Evolutionary conservation across 2,888 invertebrate genomes (phyloP).

Genomic region (Resseliella maxima): DNA sequence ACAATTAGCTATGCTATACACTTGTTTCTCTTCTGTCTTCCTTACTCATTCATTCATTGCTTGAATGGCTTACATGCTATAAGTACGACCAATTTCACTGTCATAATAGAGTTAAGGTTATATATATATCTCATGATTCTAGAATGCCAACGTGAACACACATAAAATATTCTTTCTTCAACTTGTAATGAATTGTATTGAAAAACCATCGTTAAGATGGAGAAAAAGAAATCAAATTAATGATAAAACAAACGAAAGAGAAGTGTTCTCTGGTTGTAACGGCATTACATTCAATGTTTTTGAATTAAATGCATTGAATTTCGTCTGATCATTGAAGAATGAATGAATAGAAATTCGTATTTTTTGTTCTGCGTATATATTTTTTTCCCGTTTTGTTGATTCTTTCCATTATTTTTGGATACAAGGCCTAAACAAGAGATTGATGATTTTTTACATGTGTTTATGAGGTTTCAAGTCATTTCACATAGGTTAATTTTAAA

Average conservation of each 20-base stretch:
- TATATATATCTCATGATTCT: neutral
- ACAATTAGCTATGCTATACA: neutral
- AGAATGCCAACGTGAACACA: neutral
- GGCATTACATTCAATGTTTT: neutral
- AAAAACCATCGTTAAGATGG: neutral
- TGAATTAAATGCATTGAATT: constrained; percentile 31
- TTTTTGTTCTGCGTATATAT: neutral
- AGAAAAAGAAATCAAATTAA: neutral
- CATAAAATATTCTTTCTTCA: constrained; percentile 13
- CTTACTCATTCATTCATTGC: neutral
- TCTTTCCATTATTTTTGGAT: neutral
- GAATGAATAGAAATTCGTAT: neutral
- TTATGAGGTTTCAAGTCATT: neutral
- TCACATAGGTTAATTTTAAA: no score
- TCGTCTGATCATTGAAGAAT: neutral
- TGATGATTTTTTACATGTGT: neutral
- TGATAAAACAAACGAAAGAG: neutral
- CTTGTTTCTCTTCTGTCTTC: neutral
- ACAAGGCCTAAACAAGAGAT: constrained; percentile 47
- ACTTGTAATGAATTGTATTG: neutral
- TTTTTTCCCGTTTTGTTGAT: neutral
- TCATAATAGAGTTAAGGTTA: constrained; percentile 15
- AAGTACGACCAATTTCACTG: neutral
- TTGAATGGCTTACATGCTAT: neutral
- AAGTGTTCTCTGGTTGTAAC: neutral